Conservation (phyloP, 2,113 vertebrate genomes). For the Gnathonemus echidnorhynchus region DNA sequence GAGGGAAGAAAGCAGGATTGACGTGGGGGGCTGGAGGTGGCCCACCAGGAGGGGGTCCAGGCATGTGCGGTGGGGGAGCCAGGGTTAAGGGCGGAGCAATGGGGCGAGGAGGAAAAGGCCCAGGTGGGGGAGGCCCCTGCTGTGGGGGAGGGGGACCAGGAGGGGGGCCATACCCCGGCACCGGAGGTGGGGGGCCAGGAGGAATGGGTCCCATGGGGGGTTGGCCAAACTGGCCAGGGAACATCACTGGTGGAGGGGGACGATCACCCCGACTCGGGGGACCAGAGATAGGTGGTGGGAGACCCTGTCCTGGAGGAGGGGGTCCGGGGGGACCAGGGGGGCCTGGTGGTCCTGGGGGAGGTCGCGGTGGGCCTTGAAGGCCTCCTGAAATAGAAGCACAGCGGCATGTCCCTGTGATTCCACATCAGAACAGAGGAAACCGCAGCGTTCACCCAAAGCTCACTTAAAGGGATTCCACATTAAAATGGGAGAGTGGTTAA, state of each 20-base stretch:
- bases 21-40: slow-evolving; percentile 95
- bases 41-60: slow-evolving; percentile 90
- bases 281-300: slow-evolving; percentile 82
- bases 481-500: not conserved
- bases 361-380: slow-evolving; percentile 86
- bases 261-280: slow-evolving; percentile 93
- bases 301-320: slow-evolving; percentile 89
- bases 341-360: slow-evolving; percentile 85
- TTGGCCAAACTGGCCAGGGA: slow-evolving; percentile 95
- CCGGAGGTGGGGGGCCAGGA: not conserved
- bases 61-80: slow-evolving; percentile 92
- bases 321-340: slow-evolving; percentile 89
- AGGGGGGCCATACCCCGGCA: slow-evolving; percentile 50
- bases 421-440: not conserved
- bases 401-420: not conserved
- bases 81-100: slow-evolving; percentile 81
- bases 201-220: slow-evolving; percentile 82
- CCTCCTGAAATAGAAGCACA: slow-evolving; percentile 62
- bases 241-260: slow-evolving; percentile 91
- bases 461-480: not conserved
- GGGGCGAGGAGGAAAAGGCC: slow-evolving; percentile 87
- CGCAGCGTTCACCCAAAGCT: not conserved
- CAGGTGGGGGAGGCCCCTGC: slow-evolving; percentile 88
- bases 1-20: slow-evolving; percentile 97
- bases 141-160: slow-evolving; percentile 91